These are phyloP conservation scores for Lepidurus couesii DNA, from an alignment of 1,140 invertebrate genomes.

Conservation along the genomic window DNA sequence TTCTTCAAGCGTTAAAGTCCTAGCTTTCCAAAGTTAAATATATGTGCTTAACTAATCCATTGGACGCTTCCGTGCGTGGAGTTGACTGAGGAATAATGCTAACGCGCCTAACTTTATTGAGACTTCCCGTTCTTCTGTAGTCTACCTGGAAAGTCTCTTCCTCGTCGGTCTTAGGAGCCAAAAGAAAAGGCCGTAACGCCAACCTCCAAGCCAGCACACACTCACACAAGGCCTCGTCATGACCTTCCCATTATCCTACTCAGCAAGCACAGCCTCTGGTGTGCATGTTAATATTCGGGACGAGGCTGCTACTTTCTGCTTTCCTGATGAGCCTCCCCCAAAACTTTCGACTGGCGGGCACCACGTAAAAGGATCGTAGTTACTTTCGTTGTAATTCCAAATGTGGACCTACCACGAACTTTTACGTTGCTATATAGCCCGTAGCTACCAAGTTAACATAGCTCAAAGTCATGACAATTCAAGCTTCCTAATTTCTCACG, in stretches of 20 bases:
- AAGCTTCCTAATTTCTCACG: constrained; percentile 1
- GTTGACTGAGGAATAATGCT: background rate
- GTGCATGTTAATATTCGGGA: constrained; percentile 22
- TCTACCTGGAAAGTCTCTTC: constrained; percentile 11
- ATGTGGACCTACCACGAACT: constrained; percentile 13
- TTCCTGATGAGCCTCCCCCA: background rate
- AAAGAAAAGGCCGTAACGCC: constrained; percentile 6
- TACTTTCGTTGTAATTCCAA: background rate
- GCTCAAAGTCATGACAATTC: background rate
- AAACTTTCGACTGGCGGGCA: background rate
- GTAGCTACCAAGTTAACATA: background rate
- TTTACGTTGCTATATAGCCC: background rate
- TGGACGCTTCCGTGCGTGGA: background rate
- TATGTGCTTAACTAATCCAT: background rate
- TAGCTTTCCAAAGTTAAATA: background rate
- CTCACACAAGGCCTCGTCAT: background rate
- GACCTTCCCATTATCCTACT: constrained; percentile 14
- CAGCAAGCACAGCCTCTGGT: constrained; percentile 17
- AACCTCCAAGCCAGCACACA: background rate
- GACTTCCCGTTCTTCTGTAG: background rate
- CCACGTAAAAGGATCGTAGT: background rate
- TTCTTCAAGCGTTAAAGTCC: background rate
- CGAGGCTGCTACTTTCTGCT: constrained; percentile 3
- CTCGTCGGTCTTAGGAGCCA: background rate
- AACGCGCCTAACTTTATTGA: background rate